Evolutionary conservation across 2,113 vertebrate species (phyloP).

Genomic region (Hiodon alosoides): DNA sequence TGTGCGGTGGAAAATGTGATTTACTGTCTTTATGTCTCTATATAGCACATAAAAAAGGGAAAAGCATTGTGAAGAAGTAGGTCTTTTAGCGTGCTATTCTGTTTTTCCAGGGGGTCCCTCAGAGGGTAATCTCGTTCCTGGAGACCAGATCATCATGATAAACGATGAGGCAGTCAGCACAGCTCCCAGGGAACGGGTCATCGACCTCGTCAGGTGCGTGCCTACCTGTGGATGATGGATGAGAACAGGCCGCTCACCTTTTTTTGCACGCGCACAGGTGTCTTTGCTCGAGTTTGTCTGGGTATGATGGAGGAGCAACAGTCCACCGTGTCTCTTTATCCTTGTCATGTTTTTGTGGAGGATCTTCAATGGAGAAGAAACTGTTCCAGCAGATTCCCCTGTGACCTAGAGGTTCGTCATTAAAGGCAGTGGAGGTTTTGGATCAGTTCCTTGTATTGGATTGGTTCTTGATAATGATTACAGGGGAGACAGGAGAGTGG

Average conservation of each 20-base stretch:
- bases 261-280: neutral
- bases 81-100: neutral
- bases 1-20: neutral
- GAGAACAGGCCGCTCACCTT: neutral
- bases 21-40: neutral
- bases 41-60: too few species aligned
- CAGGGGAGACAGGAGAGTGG: too few species aligned
- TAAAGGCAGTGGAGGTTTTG: too few species aligned
- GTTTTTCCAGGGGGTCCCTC: slow-evolving; percentile 83
- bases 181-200: slow-evolving; percentile 91
- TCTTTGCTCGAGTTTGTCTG: neutral
- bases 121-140: slow-evolving; percentile 89
- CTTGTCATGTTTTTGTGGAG: too few species aligned
- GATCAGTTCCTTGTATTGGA: too few species aligned
- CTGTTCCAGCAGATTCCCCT: too few species aligned
- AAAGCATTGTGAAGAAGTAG: neutral
- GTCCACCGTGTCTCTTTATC: too few species aligned
- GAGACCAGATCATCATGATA: slow-evolving; percentile 99
- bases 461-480: too few species aligned
- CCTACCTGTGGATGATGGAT: too few species aligned
- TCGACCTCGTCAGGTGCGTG: slow-evolving; percentile 91
- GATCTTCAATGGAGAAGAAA: too few species aligned
- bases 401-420: too few species aligned
- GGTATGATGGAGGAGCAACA: neutral
- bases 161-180: slow-evolving; percentile 92